These are phyloP conservation scores for Plagodis dolabraria DNA, from an alignment of 2,888 invertebrate species.

Conservation along the genomic window DNA sequence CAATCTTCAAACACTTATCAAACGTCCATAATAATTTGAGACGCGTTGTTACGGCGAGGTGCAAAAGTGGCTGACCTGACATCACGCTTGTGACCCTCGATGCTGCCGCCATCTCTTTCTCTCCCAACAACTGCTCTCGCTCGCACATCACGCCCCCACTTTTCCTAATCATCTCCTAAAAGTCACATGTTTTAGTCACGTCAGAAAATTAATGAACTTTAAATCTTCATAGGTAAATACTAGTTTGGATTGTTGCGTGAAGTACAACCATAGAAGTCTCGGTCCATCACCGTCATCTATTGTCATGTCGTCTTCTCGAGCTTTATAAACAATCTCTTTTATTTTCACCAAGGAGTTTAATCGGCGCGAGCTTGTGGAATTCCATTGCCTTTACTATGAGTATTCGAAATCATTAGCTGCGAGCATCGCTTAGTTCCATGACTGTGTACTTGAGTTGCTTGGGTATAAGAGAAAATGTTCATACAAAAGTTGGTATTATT, in stretches of 20 bases:
- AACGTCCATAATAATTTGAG: constrained; percentile 85
- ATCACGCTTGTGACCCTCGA: constrained; percentile 85
- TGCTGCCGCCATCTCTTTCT: constrained; percentile 60
- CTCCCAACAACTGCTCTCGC: constrained; percentile 58
- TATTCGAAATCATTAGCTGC: constrained; percentile 21
- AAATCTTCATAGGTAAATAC: constrained; percentile 74
- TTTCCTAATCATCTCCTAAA: constrained; percentile 80
- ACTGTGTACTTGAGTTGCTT: constrained; percentile 4
- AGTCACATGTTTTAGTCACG: constrained; percentile 78
- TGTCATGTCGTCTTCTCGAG: constrained; percentile 81
- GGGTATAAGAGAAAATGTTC: constrained; percentile 1
- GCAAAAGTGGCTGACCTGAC: constrained; percentile 86
- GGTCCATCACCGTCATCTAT: constrained; percentile 80
- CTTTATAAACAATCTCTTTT: constrained; percentile 84
- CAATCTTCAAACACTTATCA: constrained; percentile 84
- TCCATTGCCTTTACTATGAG: constrained; percentile 51
- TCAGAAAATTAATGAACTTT: constrained; percentile 80
- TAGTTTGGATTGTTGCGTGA: constrained; percentile 65
- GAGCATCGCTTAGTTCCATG: constrained; percentile 1
- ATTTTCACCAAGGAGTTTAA: constrained; percentile 82
- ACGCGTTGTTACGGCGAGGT: constrained; percentile 85
- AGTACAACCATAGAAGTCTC: constrained; percentile 58
- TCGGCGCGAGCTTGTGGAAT: constrained; percentile 80
- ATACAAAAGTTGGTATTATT: constrained; percentile 4
- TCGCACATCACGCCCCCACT: constrained; percentile 83